phyloP scores from a whole-genome alignment of 2,113 vertebrate species.

The Willisornis vidua region DNA sequence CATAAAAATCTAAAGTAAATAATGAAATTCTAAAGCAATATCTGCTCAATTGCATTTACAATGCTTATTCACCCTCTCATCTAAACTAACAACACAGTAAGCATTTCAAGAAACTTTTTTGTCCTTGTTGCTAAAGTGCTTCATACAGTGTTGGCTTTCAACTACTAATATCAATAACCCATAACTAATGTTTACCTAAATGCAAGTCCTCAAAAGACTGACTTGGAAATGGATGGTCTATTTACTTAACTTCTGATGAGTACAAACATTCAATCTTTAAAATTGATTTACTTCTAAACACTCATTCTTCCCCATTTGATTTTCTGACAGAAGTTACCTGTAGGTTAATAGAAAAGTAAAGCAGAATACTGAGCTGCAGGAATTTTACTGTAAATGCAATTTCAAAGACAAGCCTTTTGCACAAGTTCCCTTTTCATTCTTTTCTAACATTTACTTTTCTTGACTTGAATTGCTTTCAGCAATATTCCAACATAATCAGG shows the following conservation, averaged over 20 bases:
- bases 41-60: background rate
- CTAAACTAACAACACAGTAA: background rate
- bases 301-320: constrained; percentile 67
- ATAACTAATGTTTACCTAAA: background rate
- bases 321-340: constrained; percentile 70
- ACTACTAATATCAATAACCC: constrained; percentile 32
- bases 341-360: constrained; percentile 66
- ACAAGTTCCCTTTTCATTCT: constrained; percentile 12
- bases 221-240: constrained; percentile 34
- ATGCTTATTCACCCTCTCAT: background rate
- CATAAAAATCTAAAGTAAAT: background rate
- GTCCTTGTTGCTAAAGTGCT: background rate
- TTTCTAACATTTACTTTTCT: constrained; percentile 56
- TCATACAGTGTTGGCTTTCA: background rate
- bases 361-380: constrained; percentile 24
- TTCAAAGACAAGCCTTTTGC: constrained; percentile 19
- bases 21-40: background rate
- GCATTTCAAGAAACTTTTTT: background rate
- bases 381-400: constrained; percentile 58
- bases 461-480: constrained; percentile 42
- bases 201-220: constrained; percentile 1
- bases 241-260: constrained; percentile 51
- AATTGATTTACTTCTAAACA: constrained; percentile 64
- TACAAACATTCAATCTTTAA: constrained; percentile 40
- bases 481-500: constrained; percentile 38